Base-by-base conservation (phyloP, 2,113 vertebrate genomes). In the Macheiramphus alcinus region DNA sequence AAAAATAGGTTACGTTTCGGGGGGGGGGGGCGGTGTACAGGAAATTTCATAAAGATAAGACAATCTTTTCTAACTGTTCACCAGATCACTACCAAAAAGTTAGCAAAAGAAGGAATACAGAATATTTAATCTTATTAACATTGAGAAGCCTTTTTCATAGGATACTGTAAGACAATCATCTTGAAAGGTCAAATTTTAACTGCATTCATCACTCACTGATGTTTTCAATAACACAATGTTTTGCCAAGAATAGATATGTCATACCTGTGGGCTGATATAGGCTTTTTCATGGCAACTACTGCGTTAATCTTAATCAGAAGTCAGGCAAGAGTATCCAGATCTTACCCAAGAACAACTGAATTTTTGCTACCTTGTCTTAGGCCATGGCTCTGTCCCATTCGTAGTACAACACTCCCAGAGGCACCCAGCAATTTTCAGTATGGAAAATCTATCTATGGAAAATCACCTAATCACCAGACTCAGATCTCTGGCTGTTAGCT, bases 111-210 rank as follows among this genome's bases (percentile, higher is more conserved):
- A 55, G 3, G 12, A 80, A 66, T 61, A 31, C 19, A 73, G 9
- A 62, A 58, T 73, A 83, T 74, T 70, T 88, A 92, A 80, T 70
- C 26, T 11, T 78, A 38, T 58, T 90, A 80, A 47, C 8, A 93
- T 74, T 86, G 29, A 73, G 73, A 86, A 94, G 13, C 5, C 2
- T 14, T 78, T 86, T 91, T 76, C n/a, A 40, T 25, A 26, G 11
- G 12, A 53, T 68, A 82, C 68, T 68, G 5, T 47, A 21, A 66
- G 62, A 22, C 17, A 81, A 15, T 47, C 31, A 62, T 74, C 48
- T 58, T 36, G 20, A 92, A 97, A 93, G 50, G 71, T 94, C 72
- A 92, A 18, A 50, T 68, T 86, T 86, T 58, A 80, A 7, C 36
- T 62, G 8, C 20, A 32, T 73, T 92, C 45, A 40, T 76, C 66